phyloP scores from a whole-genome alignment of 2,797 vertebrate genomes.

The Anguilla pacifica region DNA sequence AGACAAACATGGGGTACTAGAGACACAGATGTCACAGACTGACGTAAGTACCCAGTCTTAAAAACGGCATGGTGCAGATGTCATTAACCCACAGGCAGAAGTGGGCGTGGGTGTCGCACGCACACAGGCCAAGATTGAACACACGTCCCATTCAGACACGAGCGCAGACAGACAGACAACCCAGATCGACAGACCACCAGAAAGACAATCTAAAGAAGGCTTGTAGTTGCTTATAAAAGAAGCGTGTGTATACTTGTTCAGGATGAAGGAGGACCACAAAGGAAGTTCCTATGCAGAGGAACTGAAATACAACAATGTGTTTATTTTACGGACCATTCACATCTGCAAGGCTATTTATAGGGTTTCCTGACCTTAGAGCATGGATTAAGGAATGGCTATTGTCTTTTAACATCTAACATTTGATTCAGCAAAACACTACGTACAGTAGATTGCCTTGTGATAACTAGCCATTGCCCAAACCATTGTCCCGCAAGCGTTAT shows the following conservation, averaged over 20 bases:
- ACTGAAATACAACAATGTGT: not conserved
- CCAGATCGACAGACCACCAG: not conserved
- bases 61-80: not conserved
- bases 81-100: not conserved
- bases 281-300: not conserved
- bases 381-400: constrained; percentile 18
- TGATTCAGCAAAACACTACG: not conserved
- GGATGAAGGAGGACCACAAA: not conserved
- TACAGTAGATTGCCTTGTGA: not conserved
- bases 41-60: constrained; percentile 37
- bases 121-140: not conserved
- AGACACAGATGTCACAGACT: not conserved
- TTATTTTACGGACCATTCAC: not conserved
- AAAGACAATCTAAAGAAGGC: not conserved
- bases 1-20: not conserved
- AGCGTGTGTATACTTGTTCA: not conserved
- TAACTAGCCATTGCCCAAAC: not conserved
- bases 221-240: constrained; percentile 22
- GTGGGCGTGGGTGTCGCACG: not conserved
- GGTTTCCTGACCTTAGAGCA: constrained; percentile 35
- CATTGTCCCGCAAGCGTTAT: not conserved
- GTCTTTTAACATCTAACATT: constrained; percentile 8
- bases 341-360: constrained; percentile 17
- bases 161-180: not conserved
- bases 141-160: not conserved